Conservation (phyloP, 2,797 vertebrate species). For the Gymnocypris eckloni region DNA sequence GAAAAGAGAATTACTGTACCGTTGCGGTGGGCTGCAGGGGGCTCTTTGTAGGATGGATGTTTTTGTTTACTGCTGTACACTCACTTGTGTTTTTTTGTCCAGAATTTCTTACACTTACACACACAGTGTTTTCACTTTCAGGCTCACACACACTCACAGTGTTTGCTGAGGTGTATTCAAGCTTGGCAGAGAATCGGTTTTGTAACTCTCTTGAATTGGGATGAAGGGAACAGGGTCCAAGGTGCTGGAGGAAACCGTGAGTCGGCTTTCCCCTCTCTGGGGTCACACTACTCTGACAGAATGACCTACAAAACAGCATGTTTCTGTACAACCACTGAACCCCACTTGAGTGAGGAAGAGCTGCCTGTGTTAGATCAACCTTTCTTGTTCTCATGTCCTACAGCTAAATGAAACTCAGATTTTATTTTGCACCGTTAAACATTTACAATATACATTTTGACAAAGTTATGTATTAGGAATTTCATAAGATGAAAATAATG, state of each 20-base stretch:
- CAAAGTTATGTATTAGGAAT: neutral
- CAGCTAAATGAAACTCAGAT: neutral
- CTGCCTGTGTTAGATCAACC: neutral
- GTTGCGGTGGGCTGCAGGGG: neutral
- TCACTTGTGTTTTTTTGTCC: neutral
- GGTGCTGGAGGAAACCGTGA: neutral
- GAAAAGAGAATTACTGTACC: neutral
- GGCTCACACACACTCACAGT: neutral
- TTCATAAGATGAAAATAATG: neutral
- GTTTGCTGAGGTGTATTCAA: constrained; percentile 35
- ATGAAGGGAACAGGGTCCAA: neutral
- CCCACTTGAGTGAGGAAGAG: neutral
- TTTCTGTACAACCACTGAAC: constrained; percentile 18
- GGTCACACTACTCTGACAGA: neutral
- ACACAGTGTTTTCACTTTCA: constrained; percentile 1
- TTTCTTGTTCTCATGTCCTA: neutral
- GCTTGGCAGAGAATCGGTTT: constrained; percentile 17
- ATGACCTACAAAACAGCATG: constrained; percentile 30
- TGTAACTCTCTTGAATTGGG: constrained; percentile 32
- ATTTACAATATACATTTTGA: neutral
- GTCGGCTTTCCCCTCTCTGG: neutral
- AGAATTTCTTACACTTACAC: constrained; percentile 2
- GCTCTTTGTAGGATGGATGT: neutral
- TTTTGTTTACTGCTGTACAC: constrained; percentile 20
- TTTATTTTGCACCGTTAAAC: neutral